Conservation (phyloP, 2,888 invertebrate species). For the Eupsilia transversa region DNA sequence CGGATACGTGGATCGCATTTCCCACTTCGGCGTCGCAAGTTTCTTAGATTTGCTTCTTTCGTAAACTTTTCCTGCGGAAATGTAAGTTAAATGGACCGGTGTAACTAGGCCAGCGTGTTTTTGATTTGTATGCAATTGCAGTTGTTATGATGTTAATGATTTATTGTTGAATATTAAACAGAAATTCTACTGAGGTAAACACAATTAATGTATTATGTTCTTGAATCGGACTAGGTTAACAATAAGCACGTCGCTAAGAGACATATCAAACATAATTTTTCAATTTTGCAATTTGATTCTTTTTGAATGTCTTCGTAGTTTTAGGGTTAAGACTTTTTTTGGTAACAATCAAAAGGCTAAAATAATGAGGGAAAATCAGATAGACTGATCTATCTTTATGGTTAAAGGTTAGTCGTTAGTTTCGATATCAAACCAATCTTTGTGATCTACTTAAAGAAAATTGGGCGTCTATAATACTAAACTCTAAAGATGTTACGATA, state of each 20-base stretch:
- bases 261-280: background rate
- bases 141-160: conserved; percentile 17
- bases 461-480: conserved; percentile 19
- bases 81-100: conserved; percentile 66
- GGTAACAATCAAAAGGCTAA: background rate
- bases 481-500: conserved; percentile 29
- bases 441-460: conserved; percentile 18
- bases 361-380: background rate
- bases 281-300: background rate
- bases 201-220: conserved; percentile 10
- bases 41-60: conserved; percentile 77
- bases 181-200: background rate
- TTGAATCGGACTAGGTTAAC: conserved; percentile 17
- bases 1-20: conserved; percentile 81
- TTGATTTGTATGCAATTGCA: conserved; percentile 74
- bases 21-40: conserved; percentile 75
- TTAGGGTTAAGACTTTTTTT: background rate
- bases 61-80: conserved; percentile 80
- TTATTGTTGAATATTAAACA: conserved; percentile 32
- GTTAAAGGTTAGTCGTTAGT: background rate
- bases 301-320: conserved; percentile 1
- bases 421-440: conserved; percentile 5
- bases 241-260: conserved; percentile 2
- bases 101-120: conserved; percentile 77
- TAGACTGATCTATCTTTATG: background rate